Evolutionary conservation across 2,888 invertebrate genomes (phyloP), one percentile per base, ranked within the genome.

Genomic region (Sminthurides aquaticus): DNA sequence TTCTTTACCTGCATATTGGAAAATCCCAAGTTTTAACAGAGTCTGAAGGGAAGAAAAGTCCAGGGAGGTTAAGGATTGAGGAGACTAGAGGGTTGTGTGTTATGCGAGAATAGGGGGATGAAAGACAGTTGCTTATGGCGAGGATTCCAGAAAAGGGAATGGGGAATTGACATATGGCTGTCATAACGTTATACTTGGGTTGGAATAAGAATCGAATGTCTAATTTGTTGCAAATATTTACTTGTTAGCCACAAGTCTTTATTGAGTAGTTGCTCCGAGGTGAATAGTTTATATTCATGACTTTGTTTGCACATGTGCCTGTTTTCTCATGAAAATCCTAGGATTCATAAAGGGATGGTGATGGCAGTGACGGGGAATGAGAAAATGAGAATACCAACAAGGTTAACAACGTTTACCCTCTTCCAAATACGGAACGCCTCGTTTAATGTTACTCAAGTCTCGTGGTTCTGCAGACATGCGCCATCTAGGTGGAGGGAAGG

Each of bases 181-280:
- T 22, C 22, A 52, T 52, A 52, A 52, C 20, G 52, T 52, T 52
- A n/a, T n/a, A 20, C 5, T 52, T 22, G 5, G 22, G 3, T 15
- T 15, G 20, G 52, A 52, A 8, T 52, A 20, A 52, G 22, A 20
- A 15, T 52, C 52, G 20, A 22, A 20, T 5, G 11, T 20, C 52
- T 20, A 52, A 22, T 52, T 52, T 22, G 52, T 22, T 52, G 52
- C 52, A 52, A 52, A 52, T 52, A 52, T 52, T 52, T 52, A 22
- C 52, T 52, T 22, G 52, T 20, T 20, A 18, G 22, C 52, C 52
- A 20, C 22, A 52, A 20, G 22, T 52, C 18, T 20, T 34, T 34
- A 34, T 34, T 34, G 15, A 34, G 43, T 34, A 5, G 43, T 34
- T 34, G 43, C 43, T 34, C 15, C 43, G n/a, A 34, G 43, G 43